Evolutionary conservation across 2,797 vertebrate genomes (phyloP), one percentile per base, ranked within the genome.

Genomic region (Eulemur mongoz): DNA sequence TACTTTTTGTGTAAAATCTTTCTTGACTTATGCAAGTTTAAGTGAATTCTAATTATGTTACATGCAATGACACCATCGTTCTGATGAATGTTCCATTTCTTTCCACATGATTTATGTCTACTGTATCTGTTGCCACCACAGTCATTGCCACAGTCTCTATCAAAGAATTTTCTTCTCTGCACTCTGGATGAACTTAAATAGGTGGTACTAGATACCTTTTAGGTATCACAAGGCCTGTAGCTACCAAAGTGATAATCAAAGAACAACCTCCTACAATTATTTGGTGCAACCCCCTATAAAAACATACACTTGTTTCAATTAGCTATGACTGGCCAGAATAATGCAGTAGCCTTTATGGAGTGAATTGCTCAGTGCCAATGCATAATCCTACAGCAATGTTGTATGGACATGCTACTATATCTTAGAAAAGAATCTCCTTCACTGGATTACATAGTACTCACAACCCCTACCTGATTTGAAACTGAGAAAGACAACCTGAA

Each of bases 31-130:
- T 9, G 5, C 4, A 57, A 92, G 14, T 17, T 48, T 40, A 76
- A 59, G 15, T n/a, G 25, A 81, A 69, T 89, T 80, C 23, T 82
- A 45, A 65, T 40, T 43, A 69, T 40, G 15, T 84, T 88, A 63
- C 22, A 35, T 82, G 5, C 27, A 75, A 1, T 91, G 7, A 52
- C 30, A 88, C 25, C 18, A n/a, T 35, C 89, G 63, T 75, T 89
- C 25, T 86, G 43, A 72, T 40, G 73, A 92, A 93, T 76, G 45
- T 84, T 93, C 4, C n/a, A 80, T 78, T 93, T 93, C 5, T 83
- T 83, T 72, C 22, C 38, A 59, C 10, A 17, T 50, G 32, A 70
- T 72, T 82, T 91, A 18, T 38, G 69, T 30, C 43, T 63, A 54
- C 4, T 27, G 2, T 72, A 25, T 48, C 20, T 73, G 11, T 52